Evolutionary conservation across 1,140 invertebrate genomes (phyloP), one percentile per base, ranked within the genome.

Genomic region (Callitettix versicolor): DNA sequence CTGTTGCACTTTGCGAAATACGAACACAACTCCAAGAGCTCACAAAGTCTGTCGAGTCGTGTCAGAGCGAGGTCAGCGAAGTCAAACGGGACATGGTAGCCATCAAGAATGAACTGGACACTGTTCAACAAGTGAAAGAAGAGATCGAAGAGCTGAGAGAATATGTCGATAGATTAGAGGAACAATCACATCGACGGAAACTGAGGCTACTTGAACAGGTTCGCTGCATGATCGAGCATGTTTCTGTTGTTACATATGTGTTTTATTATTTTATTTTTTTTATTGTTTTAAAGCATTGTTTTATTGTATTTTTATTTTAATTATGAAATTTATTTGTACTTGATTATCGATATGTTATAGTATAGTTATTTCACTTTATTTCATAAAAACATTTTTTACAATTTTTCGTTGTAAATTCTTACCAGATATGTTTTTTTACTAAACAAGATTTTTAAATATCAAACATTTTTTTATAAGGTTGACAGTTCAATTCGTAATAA

Each of bases 41-140:
- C 66, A 92, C 89, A 66, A 90, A 90, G 73, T 91, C 87, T 65
- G 88, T 94, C 63, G 89, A 93, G 75, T 90, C 86, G 70, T 93
- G 89, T 73, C 90, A 92, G 73, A 88, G 84, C 68, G 90, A 94
- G 71, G 65, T 66, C 9, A 58, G 54, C 53, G 71, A 85, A 74
- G 89, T 92, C 57, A 92, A 93, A 72, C 79, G 89, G 60, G 89
- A 93, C 71, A 91, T 94, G 87, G 86, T 91, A 55, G 86, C 87
- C 65, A 92, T 94, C 75, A 90, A 91, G 76, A 87, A 91, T 64
- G 90, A 94, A 71, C 74, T 94, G 68, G 88, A 92, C 73, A 87
- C 87, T 24, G 88, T 93, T 61, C 89, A 93, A 73, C 87, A 91
- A 69, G 89, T 92, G 60, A 92, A 92, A 68, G 89, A 93, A 68